Percentiles rank a stretch among this genome's conserved stretches.
phyloP scores from a whole-genome alignment of 2,113 vertebrate genomes.

The zebrafish (Danio rerio) region DNA sequence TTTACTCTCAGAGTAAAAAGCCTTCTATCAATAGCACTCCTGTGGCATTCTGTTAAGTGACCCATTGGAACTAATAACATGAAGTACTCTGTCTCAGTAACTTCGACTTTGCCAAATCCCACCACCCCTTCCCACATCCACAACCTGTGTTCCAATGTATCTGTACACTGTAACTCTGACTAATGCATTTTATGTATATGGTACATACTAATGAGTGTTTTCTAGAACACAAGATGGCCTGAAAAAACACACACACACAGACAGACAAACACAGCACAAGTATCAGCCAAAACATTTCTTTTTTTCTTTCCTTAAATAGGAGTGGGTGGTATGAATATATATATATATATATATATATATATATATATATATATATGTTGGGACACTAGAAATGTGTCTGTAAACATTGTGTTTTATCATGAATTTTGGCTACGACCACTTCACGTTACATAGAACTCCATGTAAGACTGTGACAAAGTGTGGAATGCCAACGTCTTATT shows the following conservation, averaged over 20 bases:
- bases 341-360: too few relatives aligned
- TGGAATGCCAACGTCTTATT: too few relatives aligned
- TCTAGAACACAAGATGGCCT: conserved; percentile 22
- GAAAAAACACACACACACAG: neutral
- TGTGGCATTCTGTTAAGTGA: conserved; percentile 60
- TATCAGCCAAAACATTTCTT: neutral
- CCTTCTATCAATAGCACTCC: conserved; percentile 64
- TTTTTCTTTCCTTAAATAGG: neutral
- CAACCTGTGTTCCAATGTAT: conserved; percentile 68
- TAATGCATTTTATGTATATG: conserved; percentile 52
- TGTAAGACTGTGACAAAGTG: too few relatives aligned
- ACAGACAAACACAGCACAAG: neutral
- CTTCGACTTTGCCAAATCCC: conserved; percentile 70
- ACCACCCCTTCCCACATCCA: conserved; percentile 59
- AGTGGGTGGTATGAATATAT: neutral
- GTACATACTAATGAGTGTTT: conserved; percentile 44
- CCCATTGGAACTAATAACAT: conserved; percentile 65
- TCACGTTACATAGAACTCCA: too few relatives aligned
- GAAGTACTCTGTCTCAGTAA: conserved; percentile 68
- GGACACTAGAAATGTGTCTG: too few relatives aligned
- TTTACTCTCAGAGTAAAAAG: conserved; percentile 52
- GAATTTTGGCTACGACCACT: too few relatives aligned
- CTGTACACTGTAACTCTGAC: conserved; percentile 58
- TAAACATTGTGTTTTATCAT: too few relatives aligned
- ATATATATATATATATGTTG: too few relatives aligned